Evolutionary conservation across 1,140 invertebrate genomes (phyloP).

Genomic region (Drosophila tsacasi): DNA sequence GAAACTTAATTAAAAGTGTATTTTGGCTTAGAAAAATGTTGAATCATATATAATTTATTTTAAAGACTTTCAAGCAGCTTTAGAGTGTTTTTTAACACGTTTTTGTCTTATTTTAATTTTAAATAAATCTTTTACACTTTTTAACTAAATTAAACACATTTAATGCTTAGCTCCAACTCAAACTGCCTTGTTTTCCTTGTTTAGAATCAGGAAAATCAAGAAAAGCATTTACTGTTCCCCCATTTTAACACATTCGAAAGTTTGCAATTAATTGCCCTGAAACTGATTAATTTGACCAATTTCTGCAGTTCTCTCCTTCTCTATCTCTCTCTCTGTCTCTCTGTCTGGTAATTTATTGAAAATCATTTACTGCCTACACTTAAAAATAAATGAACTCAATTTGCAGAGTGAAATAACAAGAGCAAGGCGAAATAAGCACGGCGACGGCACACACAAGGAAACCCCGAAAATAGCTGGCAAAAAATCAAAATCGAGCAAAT

Average conservation of each 20-base stretch:
- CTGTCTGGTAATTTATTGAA: conserved; percentile 54
- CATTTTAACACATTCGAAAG: conserved; percentile 7
- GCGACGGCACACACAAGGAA: conserved; percentile 21
- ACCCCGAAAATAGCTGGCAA: conserved; percentile 23
- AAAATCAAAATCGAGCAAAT: conserved; percentile 23
- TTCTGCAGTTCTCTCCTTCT: conserved; percentile 8
- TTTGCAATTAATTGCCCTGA: conserved; percentile 7
- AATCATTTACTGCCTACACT: conserved; percentile 56
- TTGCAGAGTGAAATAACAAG: conserved; percentile 49
- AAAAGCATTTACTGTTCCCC: background rate
- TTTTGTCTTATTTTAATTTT: too few relatives aligned
- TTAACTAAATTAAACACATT: too few relatives aligned
- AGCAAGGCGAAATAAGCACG: conserved; percentile 50
- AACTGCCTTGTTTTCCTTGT: too few relatives aligned
- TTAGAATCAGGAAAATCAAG: background rate
- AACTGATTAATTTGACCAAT: conserved; percentile 19
- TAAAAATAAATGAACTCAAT: conserved; percentile 76
- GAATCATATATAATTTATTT: background rate
- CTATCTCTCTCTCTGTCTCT: background rate
- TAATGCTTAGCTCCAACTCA: too few relatives aligned
- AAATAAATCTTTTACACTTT: too few relatives aligned
- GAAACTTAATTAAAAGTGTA: background rate
- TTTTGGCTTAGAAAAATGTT: background rate
- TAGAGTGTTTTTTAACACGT: too few relatives aligned
- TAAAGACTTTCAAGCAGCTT: background rate